These are phyloP conservation scores for Fulica atra DNA, from an alignment of 2,113 vertebrate genomes.

Conservation along the genomic window DNA sequence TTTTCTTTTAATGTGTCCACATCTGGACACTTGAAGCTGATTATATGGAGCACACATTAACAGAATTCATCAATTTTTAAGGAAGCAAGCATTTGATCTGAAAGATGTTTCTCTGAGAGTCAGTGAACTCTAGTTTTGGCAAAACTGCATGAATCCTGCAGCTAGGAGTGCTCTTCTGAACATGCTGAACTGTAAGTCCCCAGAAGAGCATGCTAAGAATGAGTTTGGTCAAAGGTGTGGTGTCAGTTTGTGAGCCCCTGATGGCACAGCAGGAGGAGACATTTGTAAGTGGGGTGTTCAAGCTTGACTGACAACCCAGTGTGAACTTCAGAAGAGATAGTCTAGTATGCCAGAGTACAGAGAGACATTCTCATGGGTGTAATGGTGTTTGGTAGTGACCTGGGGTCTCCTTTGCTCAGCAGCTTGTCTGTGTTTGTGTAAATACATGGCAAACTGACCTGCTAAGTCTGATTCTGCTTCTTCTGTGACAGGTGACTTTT, in stretches of 20 bases:
- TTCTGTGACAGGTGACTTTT: slow-evolving; percentile 74
- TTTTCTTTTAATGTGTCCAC: not conserved
- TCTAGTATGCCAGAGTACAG: not conserved
- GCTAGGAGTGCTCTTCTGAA: not conserved
- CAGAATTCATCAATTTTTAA: not conserved
- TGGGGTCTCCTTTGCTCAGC: not conserved
- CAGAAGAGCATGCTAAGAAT: not conserved
- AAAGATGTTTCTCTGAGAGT: not conserved
- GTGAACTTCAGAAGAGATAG: not conserved
- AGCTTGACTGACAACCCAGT: not conserved
- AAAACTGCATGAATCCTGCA: not conserved
- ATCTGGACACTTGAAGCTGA: not conserved
- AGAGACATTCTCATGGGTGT: fast-evolving
- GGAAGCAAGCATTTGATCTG: not conserved
- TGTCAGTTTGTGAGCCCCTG: not conserved
- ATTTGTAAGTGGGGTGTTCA: not conserved
- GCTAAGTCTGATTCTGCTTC: slow-evolving; percentile 44
- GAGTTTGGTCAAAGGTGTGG: not conserved
- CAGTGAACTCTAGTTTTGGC: not conserved
- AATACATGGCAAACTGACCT: not conserved
- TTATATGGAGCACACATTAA: not conserved
- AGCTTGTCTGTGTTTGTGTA: not conserved
- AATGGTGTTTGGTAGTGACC: not conserved
- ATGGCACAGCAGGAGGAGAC: not conserved
- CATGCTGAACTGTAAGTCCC: not conserved